Evolutionary conservation across 2,888 invertebrate genomes (phyloP).

Genomic region (Dicyrtoma fusca): DNA sequence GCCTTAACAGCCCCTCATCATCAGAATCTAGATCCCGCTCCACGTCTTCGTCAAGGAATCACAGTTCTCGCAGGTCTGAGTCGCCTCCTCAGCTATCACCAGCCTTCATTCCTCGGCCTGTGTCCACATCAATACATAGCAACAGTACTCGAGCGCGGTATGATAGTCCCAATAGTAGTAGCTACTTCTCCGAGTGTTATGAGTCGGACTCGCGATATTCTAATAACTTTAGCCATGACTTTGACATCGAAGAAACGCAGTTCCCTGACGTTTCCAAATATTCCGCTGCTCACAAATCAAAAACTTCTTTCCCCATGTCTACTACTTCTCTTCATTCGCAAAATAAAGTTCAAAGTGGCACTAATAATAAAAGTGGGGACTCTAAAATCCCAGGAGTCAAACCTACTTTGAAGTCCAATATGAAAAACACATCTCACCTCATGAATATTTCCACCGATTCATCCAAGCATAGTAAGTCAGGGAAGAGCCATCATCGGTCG

Average conservation of each 20-base stretch:
- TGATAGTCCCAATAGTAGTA: conserved; percentile 8
- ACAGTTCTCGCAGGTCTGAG: conserved; percentile 36
- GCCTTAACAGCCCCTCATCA: conserved; percentile 9
- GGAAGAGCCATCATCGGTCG: too few species aligned
- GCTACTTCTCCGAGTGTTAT: background rate
- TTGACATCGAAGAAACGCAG: conserved; percentile 11
- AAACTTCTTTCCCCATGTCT: too few species aligned
- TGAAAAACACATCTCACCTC: conserved; percentile 19
- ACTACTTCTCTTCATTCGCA: too few species aligned
- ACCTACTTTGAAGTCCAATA: conserved; percentile 10
- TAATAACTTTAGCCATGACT: conserved; percentile 9
- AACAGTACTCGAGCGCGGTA: background rate
- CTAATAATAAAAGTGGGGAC: background rate
- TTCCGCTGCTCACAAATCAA: too few species aligned
- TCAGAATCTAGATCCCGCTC: conserved; percentile 24
- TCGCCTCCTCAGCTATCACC: conserved; percentile 45
- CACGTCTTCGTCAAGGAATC: conserved; percentile 10
- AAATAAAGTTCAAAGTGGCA: too few species aligned
- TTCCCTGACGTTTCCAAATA: conserved; percentile 1
- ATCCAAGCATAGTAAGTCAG: too few species aligned
- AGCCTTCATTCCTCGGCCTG: conserved; percentile 36
- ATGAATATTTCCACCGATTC: too few species aligned
- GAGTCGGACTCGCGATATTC: background rate
- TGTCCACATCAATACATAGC: background rate
- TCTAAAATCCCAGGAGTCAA: background rate